These are phyloP conservation scores for Aphyosemion australe DNA, from an alignment of 2,113 vertebrate species.

Conservation along the genomic window DNA sequence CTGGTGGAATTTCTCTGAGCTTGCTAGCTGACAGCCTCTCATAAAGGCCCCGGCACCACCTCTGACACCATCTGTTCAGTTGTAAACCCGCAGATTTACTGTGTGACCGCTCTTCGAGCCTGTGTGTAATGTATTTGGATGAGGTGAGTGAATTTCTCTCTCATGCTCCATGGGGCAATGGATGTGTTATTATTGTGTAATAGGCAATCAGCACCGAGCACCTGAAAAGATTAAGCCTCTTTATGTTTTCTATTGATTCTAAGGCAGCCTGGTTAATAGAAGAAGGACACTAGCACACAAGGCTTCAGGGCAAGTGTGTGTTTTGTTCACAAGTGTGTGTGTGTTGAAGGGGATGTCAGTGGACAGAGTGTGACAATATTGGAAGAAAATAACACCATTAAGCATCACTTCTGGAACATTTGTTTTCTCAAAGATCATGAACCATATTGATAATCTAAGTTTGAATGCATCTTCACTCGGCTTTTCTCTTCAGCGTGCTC, in stretches of 20 bases:
- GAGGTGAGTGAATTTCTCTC: conserved; percentile 50
- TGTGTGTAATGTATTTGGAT: conserved; percentile 38
- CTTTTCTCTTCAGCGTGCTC: conserved; percentile 47
- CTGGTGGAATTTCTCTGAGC: conserved; percentile 52
- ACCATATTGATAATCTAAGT: conserved; percentile 72
- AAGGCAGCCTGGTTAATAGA: conserved; percentile 74
- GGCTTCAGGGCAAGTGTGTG: conserved; percentile 62
- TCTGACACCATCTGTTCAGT: conserved; percentile 51
- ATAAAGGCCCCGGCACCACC: conserved; percentile 50
- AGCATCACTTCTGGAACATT: conserved; percentile 72
- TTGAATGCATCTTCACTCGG: conserved; percentile 67
- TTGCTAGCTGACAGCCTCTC: conserved; percentile 47
- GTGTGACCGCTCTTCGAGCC: conserved; percentile 44
- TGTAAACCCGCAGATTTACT: conserved; percentile 68
- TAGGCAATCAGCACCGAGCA: conserved; percentile 79
- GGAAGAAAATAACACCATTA: conserved; percentile 75
- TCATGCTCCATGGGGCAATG: conserved; percentile 59
- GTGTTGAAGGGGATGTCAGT: conserved; percentile 17
- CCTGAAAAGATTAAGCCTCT: conserved; percentile 79
- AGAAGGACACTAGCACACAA: conserved; percentile 64
- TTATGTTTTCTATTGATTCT: conserved; percentile 80
- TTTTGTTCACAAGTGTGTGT: conserved; percentile 6
- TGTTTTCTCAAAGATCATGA: conserved; percentile 75
- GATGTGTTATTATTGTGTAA: conserved; percentile 81
- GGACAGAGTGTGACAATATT: conserved; percentile 28